Conservation (phyloP, 2,113 vertebrate species). For the Noturus placidus region DNA sequence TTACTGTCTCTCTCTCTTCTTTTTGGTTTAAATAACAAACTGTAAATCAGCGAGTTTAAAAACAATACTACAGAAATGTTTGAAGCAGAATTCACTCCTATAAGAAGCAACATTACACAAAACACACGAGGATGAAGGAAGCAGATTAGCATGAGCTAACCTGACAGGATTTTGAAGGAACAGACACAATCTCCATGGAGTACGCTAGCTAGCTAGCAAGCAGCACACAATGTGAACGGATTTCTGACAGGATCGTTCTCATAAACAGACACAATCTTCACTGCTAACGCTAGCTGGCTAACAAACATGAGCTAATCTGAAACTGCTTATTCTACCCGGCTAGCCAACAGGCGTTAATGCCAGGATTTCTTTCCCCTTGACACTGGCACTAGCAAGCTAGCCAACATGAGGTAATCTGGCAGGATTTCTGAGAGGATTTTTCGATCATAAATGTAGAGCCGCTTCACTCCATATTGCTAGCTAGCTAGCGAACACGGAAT, state of each 20-base stretch:
- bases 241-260: background rate
- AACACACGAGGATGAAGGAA: background rate
- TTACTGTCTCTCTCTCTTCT: constrained; percentile 19
- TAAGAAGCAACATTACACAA: constrained; percentile 35
- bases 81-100: constrained; percentile 38
- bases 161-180: background rate
- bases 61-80: constrained; percentile 54
- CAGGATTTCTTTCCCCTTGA: background rate
- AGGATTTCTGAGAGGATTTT: background rate
- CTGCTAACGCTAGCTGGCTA: background rate
- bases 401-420: background rate
- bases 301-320: too few species aligned
- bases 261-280: background rate
- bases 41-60: constrained; percentile 35
- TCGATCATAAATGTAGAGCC: background rate
- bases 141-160: background rate
- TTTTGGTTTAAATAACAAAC: constrained; percentile 46
- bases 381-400: background rate
- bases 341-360: background rate
- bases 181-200: background rate
- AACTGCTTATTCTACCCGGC: too few species aligned
- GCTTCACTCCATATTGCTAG: too few species aligned
- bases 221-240: background rate
- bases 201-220: background rate
- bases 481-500: too few species aligned